phyloP scores from a whole-genome alignment of 2,113 vertebrate species.

The Danionella cerebrum region DNA sequence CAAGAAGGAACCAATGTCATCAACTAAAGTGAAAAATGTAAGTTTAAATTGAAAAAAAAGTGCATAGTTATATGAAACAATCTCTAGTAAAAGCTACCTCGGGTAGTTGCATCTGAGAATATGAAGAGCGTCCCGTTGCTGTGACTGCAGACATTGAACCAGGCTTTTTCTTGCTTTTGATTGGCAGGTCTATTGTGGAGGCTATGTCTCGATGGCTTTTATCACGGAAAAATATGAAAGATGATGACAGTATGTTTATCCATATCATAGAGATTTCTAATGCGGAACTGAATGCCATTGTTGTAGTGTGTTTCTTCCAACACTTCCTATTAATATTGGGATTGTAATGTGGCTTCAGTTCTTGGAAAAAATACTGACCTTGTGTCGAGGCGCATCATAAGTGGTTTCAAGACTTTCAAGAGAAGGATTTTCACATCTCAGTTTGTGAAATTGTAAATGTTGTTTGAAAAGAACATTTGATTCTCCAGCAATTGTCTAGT shows the following conservation, averaged over 20 bases:
- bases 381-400: conserved; percentile 1
- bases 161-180: conserved; percentile 8
- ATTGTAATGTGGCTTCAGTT: conserved; percentile 10
- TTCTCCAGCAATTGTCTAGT: conserved; percentile 9
- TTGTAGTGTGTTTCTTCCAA: background rate
- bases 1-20: too few species aligned
- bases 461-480: conserved; percentile 10
- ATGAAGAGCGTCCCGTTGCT: conserved; percentile 4
- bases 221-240: conserved; percentile 6
- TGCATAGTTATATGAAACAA: conserved; percentile 8
- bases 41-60: too few species aligned
- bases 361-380: conserved; percentile 5
- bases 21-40: too few species aligned
- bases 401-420: background rate
- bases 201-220: background rate
- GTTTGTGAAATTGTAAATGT: conserved; percentile 17
- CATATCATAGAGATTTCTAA: background rate
- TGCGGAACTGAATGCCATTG: background rate
- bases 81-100: background rate
- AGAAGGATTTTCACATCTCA: conserved; percentile 2
- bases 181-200: conserved; percentile 19
- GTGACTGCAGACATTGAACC: conserved; percentile 7
- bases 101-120: background rate
- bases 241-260: conserved; percentile 20
- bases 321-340: background rate